These are phyloP conservation scores for rabbit (Oryctolagus cuniculus) DNA, from an alignment of 2,113 vertebrate species.

Conservation along the genomic window mOryCun1.1 NC_091437.1:15038501-15039000, in stretches of 20 bases:
- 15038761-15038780: background rate
- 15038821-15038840: background rate
- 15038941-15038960: background rate
- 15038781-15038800: background rate
- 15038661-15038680: background rate
- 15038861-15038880: background rate
- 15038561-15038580: background rate
- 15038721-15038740: background rate
- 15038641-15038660: background rate
- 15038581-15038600: background rate
- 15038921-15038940: background rate
- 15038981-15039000: background rate
- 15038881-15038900: constrained; percentile 16
- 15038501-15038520: no score
- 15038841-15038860: background rate
- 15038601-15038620: background rate
- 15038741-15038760: background rate
- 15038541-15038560: background rate
- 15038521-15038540: no score
- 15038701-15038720: background rate
- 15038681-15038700: background rate
- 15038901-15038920: background rate
- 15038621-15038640: background rate
- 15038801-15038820: background rate
- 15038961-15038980: background rate